Percentiles rank a stretch among this genome's conserved stretches.
These are phyloP conservation scores for Leptoteleia sp. DNA, from an alignment of 1,140 invertebrate species.

Conservation along the genomic window DNA sequence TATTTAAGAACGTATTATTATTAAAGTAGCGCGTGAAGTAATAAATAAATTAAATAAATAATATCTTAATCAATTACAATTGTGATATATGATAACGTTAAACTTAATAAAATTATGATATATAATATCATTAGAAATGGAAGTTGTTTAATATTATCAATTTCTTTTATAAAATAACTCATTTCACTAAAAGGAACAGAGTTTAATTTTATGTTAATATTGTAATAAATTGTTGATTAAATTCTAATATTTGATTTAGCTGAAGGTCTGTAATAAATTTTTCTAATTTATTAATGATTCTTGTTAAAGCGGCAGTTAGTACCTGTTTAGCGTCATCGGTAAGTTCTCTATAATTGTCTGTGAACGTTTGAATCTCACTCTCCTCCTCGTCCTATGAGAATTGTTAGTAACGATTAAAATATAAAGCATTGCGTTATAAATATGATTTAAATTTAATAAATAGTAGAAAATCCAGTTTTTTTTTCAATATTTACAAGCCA, in stretches of 20 bases:
- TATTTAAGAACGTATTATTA: constrained; percentile 10
- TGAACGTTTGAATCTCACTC: constrained; percentile 78
- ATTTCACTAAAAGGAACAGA: too few species aligned
- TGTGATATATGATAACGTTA: too few species aligned
- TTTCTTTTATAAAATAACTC: too few species aligned
- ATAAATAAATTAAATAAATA: not conserved
- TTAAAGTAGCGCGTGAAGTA: not conserved
- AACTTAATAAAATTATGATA: too few species aligned
- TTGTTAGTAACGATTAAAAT: constrained; percentile 60
- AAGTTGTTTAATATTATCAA: too few species aligned
- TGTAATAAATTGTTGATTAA: too few species aligned
- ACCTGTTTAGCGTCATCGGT: constrained; percentile 79
- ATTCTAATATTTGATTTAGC: too few species aligned
- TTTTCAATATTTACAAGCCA: too few species aligned
- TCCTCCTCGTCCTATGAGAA: constrained; percentile 72
- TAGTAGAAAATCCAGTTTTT: too few species aligned
- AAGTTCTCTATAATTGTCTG: constrained; percentile 81
- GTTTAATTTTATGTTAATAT: too few species aligned
- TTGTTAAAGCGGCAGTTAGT: constrained; percentile 70
- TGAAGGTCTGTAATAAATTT: too few species aligned
- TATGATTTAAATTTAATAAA: not conserved
- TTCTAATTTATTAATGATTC: constrained; percentile 14
- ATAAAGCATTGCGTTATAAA: constrained; percentile 23
- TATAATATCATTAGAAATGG: too few species aligned
- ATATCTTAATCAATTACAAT: not conserved